These are phyloP conservation scores for Cydia fagiglandana DNA, from an alignment of 1,140 invertebrate genomes.

Conservation along the genomic window DNA sequence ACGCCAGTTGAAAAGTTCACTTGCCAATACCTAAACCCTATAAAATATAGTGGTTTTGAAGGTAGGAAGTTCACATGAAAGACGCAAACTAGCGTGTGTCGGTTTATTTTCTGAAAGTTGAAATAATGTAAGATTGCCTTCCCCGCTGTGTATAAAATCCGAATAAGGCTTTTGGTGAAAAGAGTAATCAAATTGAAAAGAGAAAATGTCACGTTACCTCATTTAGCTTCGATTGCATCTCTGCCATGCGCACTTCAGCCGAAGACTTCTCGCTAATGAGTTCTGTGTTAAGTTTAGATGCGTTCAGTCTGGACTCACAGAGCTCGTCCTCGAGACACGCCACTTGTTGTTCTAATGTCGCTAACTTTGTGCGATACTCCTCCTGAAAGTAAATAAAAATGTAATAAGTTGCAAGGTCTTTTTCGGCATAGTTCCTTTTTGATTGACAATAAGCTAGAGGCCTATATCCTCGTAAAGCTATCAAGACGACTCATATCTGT, in stretches of 20 bases:
- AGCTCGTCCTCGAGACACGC: slow-evolving; percentile 93
- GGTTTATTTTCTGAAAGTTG: too few species aligned
- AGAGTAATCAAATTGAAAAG: background rate
- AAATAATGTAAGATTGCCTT: too few species aligned
- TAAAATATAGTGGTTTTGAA: too few species aligned
- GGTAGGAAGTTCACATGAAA: too few species aligned
- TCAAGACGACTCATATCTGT: too few species aligned
- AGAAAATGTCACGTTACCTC: slow-evolving; percentile 81
- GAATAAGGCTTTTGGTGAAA: background rate
- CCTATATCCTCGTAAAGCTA: too few species aligned
- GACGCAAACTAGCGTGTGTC: too few species aligned
- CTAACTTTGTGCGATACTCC: slow-evolving; percentile 82
- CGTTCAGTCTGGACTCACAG: slow-evolving; percentile 89
- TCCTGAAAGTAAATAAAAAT: slow-evolving; percentile 51
- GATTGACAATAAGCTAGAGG: background rate
- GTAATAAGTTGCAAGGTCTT: background rate
- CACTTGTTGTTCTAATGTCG: slow-evolving; percentile 88
- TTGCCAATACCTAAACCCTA: too few species aligned
- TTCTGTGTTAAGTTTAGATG: slow-evolving; percentile 93
- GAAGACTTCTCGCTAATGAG: slow-evolving; percentile 92
- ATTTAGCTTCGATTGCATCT: slow-evolving; percentile 94
- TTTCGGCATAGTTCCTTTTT: background rate
- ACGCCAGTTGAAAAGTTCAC: too few species aligned
- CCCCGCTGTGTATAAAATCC: background rate
- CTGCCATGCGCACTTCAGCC: slow-evolving; percentile 92